Base-by-base conservation (phyloP, 2,113 vertebrate species). In the Hucho hucho region DNA sequence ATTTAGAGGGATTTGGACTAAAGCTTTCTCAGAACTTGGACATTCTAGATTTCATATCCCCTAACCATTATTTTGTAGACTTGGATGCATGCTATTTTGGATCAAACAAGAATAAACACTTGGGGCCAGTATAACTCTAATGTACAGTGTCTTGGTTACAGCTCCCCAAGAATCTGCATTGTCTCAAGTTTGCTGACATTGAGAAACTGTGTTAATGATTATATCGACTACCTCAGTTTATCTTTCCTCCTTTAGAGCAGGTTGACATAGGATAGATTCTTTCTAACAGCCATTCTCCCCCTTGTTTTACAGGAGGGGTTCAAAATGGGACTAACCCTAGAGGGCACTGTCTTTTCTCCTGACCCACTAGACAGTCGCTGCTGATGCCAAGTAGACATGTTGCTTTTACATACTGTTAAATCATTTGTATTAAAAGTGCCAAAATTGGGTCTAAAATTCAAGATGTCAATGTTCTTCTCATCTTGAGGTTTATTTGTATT, bases 271-370 rank as follows among this genome's bases (percentile, higher is more conserved):
- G 26, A 32, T 28, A 12, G 59, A 25, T 16, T 7, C 4, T 66
- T 3, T 9, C 16, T 83, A 71, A 79, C 70, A 32, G 43, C 37
- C 16, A 43, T 72, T 73, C 6, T 77, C 18, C 79, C 65, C 26
- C 47, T 87, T 95, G 67, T 89, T 61, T 95, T 95, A 28, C 92
- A 99, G 98, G 98, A 99, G 97, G 97, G 98, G 97, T 98, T 99
- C 98, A 98, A 98, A 98, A 98, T 99, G 98, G 98, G 98, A 99
- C 93, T 99, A 89, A 99, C 97, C 83, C 90, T 99, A 66, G 97
- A 98, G 95, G 97, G 97, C 89, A 94, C 98, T 26, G 95, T 97
- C 22, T 99, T 99, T 93, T 96, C 95, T 86, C 92, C 97, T 75
- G 98, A 98, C 86, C 96, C 96, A 2, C 88, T 98, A 72, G 98